Percentiles rank a stretch among this genome's conserved stretches.
Evolutionary conservation across 2,797 vertebrate species (phyloP).

Genomic region (Takifugu rubripes): DNA sequence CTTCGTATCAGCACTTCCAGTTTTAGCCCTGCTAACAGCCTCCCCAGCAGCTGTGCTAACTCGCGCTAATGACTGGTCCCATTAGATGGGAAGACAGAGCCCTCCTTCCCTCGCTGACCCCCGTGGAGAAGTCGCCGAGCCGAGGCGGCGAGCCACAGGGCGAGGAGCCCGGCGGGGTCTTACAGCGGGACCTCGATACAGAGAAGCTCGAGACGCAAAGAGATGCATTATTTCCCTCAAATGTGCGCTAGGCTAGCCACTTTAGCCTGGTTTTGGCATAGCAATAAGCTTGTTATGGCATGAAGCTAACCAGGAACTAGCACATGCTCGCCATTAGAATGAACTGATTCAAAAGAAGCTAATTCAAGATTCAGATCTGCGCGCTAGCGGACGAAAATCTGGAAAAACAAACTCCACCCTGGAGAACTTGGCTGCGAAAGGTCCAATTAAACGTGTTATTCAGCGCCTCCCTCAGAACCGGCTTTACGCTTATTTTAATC

Average conservation of each 20-base stretch:
- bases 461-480: conserved; percentile 29
- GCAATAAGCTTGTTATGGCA: too few relatives aligned
- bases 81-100: conserved; percentile 43
- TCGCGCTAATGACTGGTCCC: conserved; percentile 42
- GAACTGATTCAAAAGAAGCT: too few relatives aligned
- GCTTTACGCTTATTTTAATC: conserved; percentile 31
- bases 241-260: too few relatives aligned
- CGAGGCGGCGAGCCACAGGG: conserved; percentile 41
- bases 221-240: too few relatives aligned
- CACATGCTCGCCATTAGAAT: too few relatives aligned
- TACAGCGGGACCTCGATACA: conserved; percentile 40
- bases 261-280: too few relatives aligned
- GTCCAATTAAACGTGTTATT: conserved; percentile 14
- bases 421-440: conserved; percentile 2
- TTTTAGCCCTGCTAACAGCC: conserved; percentile 15
- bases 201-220: conserved; percentile 11
- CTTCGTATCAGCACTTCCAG: not conserved
- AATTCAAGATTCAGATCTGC: too few relatives aligned
- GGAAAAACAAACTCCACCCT: not conserved
- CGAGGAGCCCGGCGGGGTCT: conserved; percentile 36
- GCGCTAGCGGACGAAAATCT: too few relatives aligned
- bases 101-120: conserved; percentile 48
- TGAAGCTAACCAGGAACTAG: too few relatives aligned
- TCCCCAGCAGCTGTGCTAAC: conserved; percentile 16
- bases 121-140: conserved; percentile 51